Evolutionary conservation across 2,113 vertebrate genomes (phyloP), one percentile per base, ranked within the genome.

Genomic region (Scartelaos histophorus): DNA sequence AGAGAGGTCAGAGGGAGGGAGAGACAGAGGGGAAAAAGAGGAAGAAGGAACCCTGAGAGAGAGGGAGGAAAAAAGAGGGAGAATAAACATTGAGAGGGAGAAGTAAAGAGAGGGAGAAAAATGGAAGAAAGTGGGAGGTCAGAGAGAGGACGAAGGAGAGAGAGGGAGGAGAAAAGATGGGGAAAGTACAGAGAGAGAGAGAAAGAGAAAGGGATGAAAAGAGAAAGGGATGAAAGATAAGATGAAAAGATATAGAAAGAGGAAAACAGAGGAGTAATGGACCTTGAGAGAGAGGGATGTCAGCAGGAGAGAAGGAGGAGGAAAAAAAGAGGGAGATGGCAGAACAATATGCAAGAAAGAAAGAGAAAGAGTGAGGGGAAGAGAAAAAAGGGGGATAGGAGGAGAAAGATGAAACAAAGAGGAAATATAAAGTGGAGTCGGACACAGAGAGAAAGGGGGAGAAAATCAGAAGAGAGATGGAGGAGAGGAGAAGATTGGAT

Each of bases 131-230:
- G n/a, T n/a, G n/a, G n/a, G n/a, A n/a, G n/a, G n/a, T n/a, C 29
- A 4, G 2, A 29, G 29, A 29, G 2, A 53, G 49, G 35, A 38
- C 19, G 19, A 53, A 82, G 83, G 75, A 73, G 81, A 73, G 73
- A 58, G 70, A 58, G 38, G 49, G 76, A 81, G 80, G n/a, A n/a
- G n/a, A n/a, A 86, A 81, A 90, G 89, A 89, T 85, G 45, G 45
- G 24, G 73, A 80, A 81, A 87, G 74, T 5, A 76, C 86, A 84
- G 61, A 76, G 74, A 24, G 74, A 77, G 49, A 77, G 15, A 21
- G 19, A 10, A 1, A 56, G 53, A 22, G 2, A 13, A 9, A 2
- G 21, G 21, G 9, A 6, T 2, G 5, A 10, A 56, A n/a, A 21
- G n/a, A 22, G 17, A 21, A 13, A 6, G 1, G 10, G 19, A 21